Evolutionary conservation across 2,888 invertebrate species (phyloP).

Genomic region (Himalopsyche japonica): DNA sequence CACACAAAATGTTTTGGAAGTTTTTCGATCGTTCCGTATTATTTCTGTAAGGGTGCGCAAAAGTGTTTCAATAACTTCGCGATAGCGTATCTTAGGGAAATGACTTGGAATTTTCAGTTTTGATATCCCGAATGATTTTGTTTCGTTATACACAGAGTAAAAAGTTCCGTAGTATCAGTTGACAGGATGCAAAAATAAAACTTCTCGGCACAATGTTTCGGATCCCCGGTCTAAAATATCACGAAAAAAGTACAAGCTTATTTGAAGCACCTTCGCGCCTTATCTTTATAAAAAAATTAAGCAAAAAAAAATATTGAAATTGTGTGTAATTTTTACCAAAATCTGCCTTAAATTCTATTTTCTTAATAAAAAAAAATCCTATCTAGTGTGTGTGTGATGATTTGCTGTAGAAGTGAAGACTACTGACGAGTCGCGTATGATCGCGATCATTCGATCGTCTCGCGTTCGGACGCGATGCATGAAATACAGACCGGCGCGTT

Average conservation of each 20-base stretch:
- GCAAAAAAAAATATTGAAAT: constrained; percentile 48
- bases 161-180: background rate
- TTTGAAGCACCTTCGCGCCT: constrained; percentile 76
- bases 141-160: constrained; percentile 4
- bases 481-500: constrained; percentile 4
- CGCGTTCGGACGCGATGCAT: background rate
- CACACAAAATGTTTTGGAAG: constrained; percentile 41
- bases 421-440: background rate
- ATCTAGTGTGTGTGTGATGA: constrained; percentile 48
- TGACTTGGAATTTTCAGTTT: constrained; percentile 24
- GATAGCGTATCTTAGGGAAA: constrained; percentile 28
- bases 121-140: background rate
- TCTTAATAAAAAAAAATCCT: constrained; percentile 52
- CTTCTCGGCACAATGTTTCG: constrained; percentile 54
- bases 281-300: constrained; percentile 52
- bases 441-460: background rate
- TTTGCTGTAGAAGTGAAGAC: constrained; percentile 50
- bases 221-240: constrained; percentile 63
- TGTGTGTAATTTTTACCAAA: constrained; percentile 65
- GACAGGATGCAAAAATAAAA: background rate
- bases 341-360: constrained; percentile 72
- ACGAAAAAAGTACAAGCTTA: constrained; percentile 73
- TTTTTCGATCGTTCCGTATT: constrained; percentile 41
- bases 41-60: constrained; percentile 41
- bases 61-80: constrained; percentile 38